phyloP scores from a whole-genome alignment of 2,888 invertebrate species.

The Capitulum mitella region DNA sequence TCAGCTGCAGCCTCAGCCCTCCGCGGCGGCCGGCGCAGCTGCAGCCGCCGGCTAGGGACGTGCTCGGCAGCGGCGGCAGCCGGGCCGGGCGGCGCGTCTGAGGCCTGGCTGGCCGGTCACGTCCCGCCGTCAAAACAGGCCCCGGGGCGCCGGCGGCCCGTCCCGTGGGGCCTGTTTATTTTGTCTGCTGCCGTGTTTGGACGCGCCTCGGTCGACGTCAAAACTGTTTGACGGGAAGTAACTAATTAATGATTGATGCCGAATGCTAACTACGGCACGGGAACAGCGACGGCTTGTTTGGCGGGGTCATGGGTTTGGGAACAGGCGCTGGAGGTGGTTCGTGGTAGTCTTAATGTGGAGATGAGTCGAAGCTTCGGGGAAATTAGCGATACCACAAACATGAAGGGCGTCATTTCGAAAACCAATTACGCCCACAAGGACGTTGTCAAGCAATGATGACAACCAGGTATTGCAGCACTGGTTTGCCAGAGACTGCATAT shows the following conservation, averaged over 20 bases:
- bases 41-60: not conserved
- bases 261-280: not conserved
- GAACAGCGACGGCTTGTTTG: not conserved
- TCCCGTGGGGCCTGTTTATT: not conserved
- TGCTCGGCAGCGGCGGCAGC: not conserved
- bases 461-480: too few relatives aligned
- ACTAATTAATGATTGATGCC: slow-evolving; percentile 1
- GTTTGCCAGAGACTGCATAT: too few relatives aligned
- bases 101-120: not conserved
- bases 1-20: too few relatives aligned
- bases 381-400: too few relatives aligned
- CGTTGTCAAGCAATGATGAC: too few relatives aligned
- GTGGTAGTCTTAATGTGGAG: not conserved
- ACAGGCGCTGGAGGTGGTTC: not conserved
- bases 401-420: too few relatives aligned
- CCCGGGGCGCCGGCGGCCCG: not conserved
- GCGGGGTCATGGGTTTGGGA: not conserved
- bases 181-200: not conserved
- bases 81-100: not conserved
- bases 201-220: not conserved
- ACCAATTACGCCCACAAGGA: too few relatives aligned
- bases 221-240: slow-evolving; percentile 16
- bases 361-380: too few relatives aligned
- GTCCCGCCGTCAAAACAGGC: not conserved
- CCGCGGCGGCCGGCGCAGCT: not conserved